Percentiles rank a stretch among this genome's conserved stretches.
Conservation (phyloP, 1,140 invertebrate species). For the Sitophilus oryzae region DNA sequence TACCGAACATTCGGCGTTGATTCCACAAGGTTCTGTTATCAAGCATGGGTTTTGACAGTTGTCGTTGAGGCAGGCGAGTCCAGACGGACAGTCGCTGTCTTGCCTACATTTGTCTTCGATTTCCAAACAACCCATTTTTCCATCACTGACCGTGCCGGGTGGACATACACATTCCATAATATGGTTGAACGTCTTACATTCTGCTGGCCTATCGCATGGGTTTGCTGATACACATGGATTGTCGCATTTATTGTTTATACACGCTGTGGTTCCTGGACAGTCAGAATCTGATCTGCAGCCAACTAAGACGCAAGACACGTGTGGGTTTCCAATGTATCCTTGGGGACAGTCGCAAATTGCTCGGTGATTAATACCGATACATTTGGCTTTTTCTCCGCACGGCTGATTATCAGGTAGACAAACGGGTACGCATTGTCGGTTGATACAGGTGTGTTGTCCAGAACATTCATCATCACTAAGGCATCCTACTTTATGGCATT, state of each 20-base stretch:
- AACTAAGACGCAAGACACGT: constrained; percentile 64
- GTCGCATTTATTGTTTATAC: constrained; percentile 72
- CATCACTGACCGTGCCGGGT: constrained; percentile 65
- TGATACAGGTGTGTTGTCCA: constrained; percentile 69
- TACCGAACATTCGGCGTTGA: constrained; percentile 73
- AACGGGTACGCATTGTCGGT: constrained; percentile 69
- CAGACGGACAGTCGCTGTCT: constrained; percentile 76
- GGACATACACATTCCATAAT: constrained; percentile 71
- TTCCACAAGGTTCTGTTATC: constrained; percentile 71
- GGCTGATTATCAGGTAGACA: constrained; percentile 57
- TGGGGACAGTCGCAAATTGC: constrained; percentile 74
- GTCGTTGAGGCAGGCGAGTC: constrained; percentile 72
- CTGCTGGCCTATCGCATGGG: constrained; percentile 61
- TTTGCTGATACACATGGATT: constrained; percentile 63
- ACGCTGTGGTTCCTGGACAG: constrained; percentile 68
- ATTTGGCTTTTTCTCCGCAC: constrained; percentile 53
- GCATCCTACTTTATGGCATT: constrained; percentile 67
- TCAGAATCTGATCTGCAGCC: constrained; percentile 69
- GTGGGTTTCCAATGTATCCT: constrained; percentile 75
- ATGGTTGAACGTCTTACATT: constrained; percentile 73
- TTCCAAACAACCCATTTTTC: constrained; percentile 58
- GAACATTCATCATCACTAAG: constrained; percentile 67
- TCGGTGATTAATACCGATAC: constrained; percentile 71
- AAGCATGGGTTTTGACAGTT: constrained; percentile 80
- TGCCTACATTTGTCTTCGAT: constrained; percentile 59